These are phyloP conservation scores for Cosmia trapezina DNA, from an alignment of 2,888 invertebrate genomes.

Conservation along the genomic window DNA sequence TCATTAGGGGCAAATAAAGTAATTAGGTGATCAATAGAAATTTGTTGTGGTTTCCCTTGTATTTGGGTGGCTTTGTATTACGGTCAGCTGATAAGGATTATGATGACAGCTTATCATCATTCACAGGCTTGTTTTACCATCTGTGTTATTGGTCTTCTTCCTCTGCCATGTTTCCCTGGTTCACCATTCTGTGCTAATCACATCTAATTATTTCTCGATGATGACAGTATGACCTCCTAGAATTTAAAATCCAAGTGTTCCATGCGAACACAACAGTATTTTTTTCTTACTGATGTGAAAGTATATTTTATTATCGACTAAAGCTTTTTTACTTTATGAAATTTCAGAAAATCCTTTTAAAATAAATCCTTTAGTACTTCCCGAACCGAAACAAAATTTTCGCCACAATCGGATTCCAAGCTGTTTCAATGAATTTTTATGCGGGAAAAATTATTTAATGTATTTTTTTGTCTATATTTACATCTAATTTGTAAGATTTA, in stretches of 20 bases:
- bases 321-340: background rate
- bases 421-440: constrained; percentile 23
- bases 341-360: background rate
- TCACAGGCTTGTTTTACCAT: background rate
- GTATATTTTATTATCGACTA: background rate
- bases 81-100: background rate
- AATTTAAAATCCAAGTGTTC: background rate
- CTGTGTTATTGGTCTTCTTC: background rate
- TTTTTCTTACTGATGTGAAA: background rate
- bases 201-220: background rate
- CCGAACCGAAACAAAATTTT: background rate
- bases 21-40: constrained; percentile 28
- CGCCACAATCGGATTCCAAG: constrained; percentile 11
- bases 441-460: background rate
- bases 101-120: background rate
- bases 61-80: background rate
- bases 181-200: no score
- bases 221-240: background rate
- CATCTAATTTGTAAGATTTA: background rate
- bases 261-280: background rate
- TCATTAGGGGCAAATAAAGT: constrained; percentile 13
- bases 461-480: constrained; percentile 7
- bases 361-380: background rate
- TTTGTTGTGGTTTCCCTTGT: background rate
- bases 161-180: background rate